phyloP scores from a whole-genome alignment of 2,797 vertebrate genomes.

The Syndactyla subalaris region DNA sequence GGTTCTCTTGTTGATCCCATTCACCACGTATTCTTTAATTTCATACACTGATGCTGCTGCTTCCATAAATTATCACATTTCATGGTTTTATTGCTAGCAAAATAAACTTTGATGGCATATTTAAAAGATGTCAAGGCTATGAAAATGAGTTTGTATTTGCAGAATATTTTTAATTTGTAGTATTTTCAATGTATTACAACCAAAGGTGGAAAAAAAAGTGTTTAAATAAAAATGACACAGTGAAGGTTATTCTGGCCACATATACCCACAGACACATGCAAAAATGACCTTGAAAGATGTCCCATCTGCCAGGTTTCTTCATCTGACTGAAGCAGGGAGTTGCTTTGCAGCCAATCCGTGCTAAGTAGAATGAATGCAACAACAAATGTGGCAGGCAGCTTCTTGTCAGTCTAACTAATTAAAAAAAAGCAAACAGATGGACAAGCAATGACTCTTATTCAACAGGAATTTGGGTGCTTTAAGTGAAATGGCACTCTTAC shows the following conservation, averaged over 20 bases:
- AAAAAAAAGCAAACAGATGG: constrained; percentile 68
- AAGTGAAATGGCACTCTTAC: constrained; percentile 9
- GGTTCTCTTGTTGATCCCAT: constrained; percentile 7
- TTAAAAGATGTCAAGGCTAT: constrained; percentile 15
- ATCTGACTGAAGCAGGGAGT: constrained; percentile 26
- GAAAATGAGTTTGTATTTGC: constrained; percentile 41
- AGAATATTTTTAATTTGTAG: constrained; percentile 5
- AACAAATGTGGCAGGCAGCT: constrained; percentile 37
- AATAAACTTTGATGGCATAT: constrained; percentile 33
- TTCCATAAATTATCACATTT: constrained; percentile 61
- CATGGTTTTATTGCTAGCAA: constrained; percentile 12
- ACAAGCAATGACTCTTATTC: constrained; percentile 45
- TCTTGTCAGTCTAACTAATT: constrained; percentile 62
- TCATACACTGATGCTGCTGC: neutral
- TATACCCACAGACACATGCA: constrained; percentile 32
- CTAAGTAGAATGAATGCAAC: constrained; percentile 54
- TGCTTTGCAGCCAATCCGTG: constrained; percentile 44
- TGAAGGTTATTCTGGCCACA: constrained; percentile 62
- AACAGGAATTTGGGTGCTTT: neutral
- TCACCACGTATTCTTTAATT: constrained; percentile 21
- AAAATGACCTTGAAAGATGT: constrained; percentile 44
- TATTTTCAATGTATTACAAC: constrained; percentile 17
- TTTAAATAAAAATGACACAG: constrained; percentile 37
- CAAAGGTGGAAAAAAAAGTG: neutral
- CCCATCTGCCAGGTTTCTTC: constrained; percentile 59